Conservation (phyloP, 2,113 vertebrate species). For the Rhineura floridana region DNA sequence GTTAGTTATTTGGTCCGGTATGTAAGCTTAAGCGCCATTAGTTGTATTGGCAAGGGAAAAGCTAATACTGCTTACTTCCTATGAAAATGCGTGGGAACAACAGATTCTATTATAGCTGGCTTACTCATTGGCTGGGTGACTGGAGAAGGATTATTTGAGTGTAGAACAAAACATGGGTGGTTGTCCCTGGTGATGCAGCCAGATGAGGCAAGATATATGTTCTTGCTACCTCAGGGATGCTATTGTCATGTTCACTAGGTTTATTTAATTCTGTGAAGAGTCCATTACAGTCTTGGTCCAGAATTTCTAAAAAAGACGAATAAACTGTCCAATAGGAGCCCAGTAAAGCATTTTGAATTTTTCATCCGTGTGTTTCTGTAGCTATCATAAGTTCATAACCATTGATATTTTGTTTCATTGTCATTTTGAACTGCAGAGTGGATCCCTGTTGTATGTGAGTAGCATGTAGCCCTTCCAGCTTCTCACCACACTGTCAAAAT, state of each 20-base stretch:
- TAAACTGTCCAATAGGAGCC: not conserved
- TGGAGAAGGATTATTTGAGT: not conserved
- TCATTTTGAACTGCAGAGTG: constrained; percentile 78
- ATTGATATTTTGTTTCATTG: constrained; percentile 72
- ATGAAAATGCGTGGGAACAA: not conserved
- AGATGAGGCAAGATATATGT: not conserved
- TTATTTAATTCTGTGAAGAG: constrained; percentile 6
- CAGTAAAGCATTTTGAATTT: not conserved
- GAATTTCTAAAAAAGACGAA: not conserved
- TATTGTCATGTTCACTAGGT: not conserved
- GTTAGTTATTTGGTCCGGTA: not conserved
- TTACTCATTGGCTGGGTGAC: not conserved
- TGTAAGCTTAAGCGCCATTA: not conserved
- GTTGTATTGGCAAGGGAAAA: not conserved
- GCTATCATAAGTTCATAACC: constrained; percentile 44
- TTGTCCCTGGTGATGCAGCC: not conserved
- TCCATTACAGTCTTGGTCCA: not conserved
- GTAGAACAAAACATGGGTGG: not conserved
- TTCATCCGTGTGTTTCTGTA: constrained; percentile 26
- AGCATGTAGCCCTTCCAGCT: constrained; percentile 69
- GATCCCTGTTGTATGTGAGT: constrained; percentile 87
- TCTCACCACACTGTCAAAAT: constrained; percentile 20
- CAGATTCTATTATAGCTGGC: not conserved
- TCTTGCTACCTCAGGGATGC: not conserved
- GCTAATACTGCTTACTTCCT: not conserved